Base-by-base conservation (phyloP, 2,888 invertebrate genomes). In the Choreutis nemorana region DNA sequence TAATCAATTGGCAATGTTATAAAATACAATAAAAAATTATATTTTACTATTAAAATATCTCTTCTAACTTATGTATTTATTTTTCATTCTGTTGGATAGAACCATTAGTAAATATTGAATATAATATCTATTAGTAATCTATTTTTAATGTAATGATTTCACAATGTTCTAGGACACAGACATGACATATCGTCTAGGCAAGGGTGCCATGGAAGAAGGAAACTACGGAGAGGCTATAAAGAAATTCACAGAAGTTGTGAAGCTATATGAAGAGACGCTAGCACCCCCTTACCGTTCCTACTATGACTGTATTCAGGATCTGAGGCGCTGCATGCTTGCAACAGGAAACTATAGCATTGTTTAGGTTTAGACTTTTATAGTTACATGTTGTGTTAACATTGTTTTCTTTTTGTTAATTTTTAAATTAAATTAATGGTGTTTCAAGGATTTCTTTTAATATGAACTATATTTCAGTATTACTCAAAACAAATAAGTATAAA, bases 211-310 rank as follows among this genome's bases (percentile, higher is more conserved):
- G 58, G 81, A 86, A 41, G 75, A 81, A 25, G 86, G 85, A 0
- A 82, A 86, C 16, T 82, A 83, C 33, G 70, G 81, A 10, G 81
- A 84, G 42, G 88, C 90, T 2, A 65, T 88, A 21, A 79, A 81
- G 42, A 83, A 85, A 42, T 86, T 86, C 35, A 64, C 85, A 21
- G 82, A 86, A 50, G 82, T 88, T 10, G 59, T 90, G 23, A 83
- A 83, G 37, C 70, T 89, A 7, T 83, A 90, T 49, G 85, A 88
- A 34, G 81, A 83, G 23, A 86, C 84, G 2, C 60, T 91, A 23
- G 82, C 82, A 2, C 85, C 89, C 4, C 91, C 91, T 0, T 89
- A 89, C 44, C 81, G 79, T 35, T 91, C 90, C 40, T 90, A 87
- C 55, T 86, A 89, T 45, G 73, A 89, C 27, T 89, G 88, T 50